phyloP scores from a whole-genome alignment of 2,113 vertebrate genomes.

The Seriola rivoliana region DNA sequence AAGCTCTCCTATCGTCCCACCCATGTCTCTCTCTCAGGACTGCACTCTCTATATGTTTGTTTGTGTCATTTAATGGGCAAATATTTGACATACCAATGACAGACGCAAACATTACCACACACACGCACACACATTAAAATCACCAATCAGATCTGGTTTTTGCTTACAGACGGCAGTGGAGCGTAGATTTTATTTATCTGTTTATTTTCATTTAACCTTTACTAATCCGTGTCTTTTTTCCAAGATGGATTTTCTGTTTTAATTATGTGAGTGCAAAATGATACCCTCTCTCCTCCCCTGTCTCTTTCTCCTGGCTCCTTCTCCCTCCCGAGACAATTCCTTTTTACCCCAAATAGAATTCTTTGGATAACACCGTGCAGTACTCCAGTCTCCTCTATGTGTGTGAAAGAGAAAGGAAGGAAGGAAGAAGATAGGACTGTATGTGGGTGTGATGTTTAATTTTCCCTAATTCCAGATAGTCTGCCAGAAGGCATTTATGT shows the following conservation, averaged over 20 bases:
- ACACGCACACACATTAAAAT: constrained; percentile 56
- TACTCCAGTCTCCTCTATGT: constrained; percentile 53
- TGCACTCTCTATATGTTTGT: constrained; percentile 72
- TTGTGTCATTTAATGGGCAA: constrained; percentile 84
- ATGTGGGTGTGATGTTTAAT: constrained; percentile 83
- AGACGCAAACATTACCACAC: constrained; percentile 66
- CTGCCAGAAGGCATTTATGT: constrained; percentile 84
- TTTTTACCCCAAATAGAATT: constrained; percentile 72
- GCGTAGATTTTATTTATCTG: constrained; percentile 76
- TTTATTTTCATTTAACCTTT: constrained; percentile 80
- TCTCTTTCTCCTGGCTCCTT: constrained; percentile 11
- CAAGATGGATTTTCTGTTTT: constrained; percentile 67
- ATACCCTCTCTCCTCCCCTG: constrained; percentile 29
- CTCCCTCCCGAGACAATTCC: constrained; percentile 58
- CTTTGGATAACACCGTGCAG: constrained; percentile 66
- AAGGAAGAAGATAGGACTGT: constrained; percentile 59
- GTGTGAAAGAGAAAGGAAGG: constrained; percentile 53
- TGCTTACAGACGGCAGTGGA: constrained; percentile 72
- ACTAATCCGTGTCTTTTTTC: constrained; percentile 70
- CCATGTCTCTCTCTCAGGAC: constrained; percentile 64
- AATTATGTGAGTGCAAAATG: constrained; percentile 66
- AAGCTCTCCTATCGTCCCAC: constrained; percentile 53
- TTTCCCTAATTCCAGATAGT: constrained; percentile 86
- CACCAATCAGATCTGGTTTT: constrained; percentile 73
- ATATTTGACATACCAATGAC: constrained; percentile 81